These are phyloP conservation scores for Electrophaes corylata DNA, from an alignment of 2,888 invertebrate species.

Conservation along the genomic window DNA sequence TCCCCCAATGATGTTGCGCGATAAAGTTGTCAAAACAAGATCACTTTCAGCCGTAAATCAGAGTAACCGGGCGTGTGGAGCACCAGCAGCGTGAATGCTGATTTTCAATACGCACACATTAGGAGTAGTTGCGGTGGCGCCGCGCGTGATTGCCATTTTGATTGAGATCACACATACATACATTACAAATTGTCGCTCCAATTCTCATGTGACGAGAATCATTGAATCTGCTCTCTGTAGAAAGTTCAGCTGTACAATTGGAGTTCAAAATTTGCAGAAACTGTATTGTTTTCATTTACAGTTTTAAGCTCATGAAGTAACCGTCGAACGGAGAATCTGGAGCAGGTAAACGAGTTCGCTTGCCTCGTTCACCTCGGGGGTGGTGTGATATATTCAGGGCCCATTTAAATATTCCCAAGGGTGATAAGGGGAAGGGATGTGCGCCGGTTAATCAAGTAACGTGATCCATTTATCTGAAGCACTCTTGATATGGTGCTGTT, in stretches of 20 bases:
- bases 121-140: conserved; percentile 70
- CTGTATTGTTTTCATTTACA: conserved; percentile 43
- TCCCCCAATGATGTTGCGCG: conserved; percentile 43
- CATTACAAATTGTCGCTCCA: conserved; percentile 78
- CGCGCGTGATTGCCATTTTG: conserved; percentile 77
- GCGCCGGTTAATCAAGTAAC: conserved; percentile 83
- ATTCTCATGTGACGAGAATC: conserved; percentile 70
- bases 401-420: conserved; percentile 83
- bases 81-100: conserved; percentile 63
- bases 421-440: conserved; percentile 81
- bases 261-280: conserved; percentile 27
- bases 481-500: conserved; percentile 78
- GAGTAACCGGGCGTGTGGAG: conserved; percentile 58
- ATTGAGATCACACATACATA: conserved; percentile 71
- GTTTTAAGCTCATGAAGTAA: conserved; percentile 69
- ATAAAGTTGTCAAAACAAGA: conserved; percentile 50
- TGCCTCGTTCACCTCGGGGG: conserved; percentile 68
- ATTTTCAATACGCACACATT: conserved; percentile 75
- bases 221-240: conserved; percentile 35
- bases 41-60: conserved; percentile 58
- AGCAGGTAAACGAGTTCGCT: conserved; percentile 71
- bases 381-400: conserved; percentile 80
- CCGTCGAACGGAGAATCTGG: conserved; percentile 68
- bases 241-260: conserved; percentile 20
- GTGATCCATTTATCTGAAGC: conserved; percentile 83